These are phyloP conservation scores for Butastur rufipennis DNA, from an alignment of 2,113 vertebrate species.

Conservation along the genomic window DNA sequence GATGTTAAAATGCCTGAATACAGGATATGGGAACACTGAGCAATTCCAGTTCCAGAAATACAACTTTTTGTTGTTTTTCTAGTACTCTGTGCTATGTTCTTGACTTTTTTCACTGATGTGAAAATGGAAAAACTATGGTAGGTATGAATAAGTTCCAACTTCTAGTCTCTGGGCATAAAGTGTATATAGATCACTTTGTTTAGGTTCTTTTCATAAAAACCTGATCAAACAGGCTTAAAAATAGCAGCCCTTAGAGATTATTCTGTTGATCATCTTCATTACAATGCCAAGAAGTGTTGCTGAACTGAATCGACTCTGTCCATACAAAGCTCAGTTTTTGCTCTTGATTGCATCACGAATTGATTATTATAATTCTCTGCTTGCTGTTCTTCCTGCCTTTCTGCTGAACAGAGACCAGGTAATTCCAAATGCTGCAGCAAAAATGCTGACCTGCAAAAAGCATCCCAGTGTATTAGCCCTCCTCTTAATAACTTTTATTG, in stretches of 20 bases:
- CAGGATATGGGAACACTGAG: neutral
- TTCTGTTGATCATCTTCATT: neutral
- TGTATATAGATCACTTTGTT: neutral
- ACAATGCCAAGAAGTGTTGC: neutral
- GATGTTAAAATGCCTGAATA: neutral
- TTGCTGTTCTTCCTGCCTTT: neutral
- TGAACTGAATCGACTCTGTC: neutral
- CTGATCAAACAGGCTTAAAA: neutral
- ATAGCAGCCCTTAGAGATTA: neutral
- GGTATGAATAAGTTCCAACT: neutral
- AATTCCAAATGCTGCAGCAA: neutral
- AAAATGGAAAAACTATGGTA: neutral
- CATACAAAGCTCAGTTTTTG: neutral
- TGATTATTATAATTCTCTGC: neutral
- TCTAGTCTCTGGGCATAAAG: neutral
- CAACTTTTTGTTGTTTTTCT: neutral
- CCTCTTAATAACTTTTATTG: neutral
- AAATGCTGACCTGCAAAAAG: slow-evolving; percentile 7
- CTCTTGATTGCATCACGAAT: neutral
- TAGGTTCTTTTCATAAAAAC: neutral
- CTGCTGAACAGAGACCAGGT: slow-evolving; percentile 1
- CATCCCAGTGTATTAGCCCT: neutral
- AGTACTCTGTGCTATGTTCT: neutral
- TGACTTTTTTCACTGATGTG: neutral
- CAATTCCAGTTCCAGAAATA: neutral